phyloP scores from a whole-genome alignment of 2,113 vertebrate genomes.

The Pterocles burchelli region DNA sequence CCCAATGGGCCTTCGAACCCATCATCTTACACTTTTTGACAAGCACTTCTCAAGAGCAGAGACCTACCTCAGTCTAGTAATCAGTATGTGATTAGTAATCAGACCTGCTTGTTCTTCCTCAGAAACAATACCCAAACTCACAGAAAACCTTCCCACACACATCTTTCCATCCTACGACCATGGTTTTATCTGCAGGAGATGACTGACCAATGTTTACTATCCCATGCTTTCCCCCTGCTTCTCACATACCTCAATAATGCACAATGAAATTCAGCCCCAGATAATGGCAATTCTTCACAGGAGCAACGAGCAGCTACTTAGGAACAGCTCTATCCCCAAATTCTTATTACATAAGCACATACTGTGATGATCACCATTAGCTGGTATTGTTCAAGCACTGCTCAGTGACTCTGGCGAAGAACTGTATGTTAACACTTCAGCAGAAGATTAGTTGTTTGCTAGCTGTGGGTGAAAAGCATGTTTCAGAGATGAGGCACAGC shows the following conservation, averaged over 20 bases:
- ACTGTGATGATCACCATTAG: neutral
- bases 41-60: neutral
- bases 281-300: neutral
- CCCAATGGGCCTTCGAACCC: neutral
- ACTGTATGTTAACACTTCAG: neutral
- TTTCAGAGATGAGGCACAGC: slow-evolving; percentile 5
- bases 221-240: neutral
- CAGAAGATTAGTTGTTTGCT: neutral
- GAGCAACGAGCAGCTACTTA: neutral
- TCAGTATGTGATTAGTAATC: neutral
- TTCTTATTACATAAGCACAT: neutral
- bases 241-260: neutral
- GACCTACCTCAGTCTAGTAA: neutral
- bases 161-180: neutral
- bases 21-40: neutral
- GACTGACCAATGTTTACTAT: neutral
- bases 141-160: neutral
- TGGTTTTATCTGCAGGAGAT: neutral
- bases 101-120: neutral
- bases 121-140: neutral
- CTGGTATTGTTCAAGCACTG: neutral
- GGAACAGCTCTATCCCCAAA: neutral
- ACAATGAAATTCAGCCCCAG: neutral
- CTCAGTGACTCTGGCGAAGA: neutral
- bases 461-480: neutral